Percentiles rank a stretch among this genome's conserved stretches.
Conservation (phyloP, 2,888 invertebrate species). For the Chalcosyrphus nemorum region DNA sequence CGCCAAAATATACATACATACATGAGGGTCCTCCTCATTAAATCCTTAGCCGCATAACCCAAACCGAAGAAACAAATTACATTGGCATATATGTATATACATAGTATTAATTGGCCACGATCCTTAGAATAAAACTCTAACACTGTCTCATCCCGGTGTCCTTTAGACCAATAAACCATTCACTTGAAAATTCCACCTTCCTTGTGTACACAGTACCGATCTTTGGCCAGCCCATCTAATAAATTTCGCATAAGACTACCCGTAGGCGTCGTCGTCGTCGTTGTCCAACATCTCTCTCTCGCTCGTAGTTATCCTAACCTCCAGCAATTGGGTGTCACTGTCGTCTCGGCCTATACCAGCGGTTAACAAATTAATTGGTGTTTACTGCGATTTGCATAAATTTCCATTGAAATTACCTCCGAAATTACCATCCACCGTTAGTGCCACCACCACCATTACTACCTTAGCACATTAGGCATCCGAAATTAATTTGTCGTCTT, state of each 20-base stretch:
- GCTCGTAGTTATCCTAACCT: not conserved
- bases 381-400: slow-evolving; percentile 73
- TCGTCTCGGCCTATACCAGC: slow-evolving; percentile 48
- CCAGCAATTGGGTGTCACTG: slow-evolving; percentile 21
- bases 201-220: slow-evolving; percentile 48
- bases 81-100: not conserved
- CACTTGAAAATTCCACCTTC: slow-evolving; percentile 28
- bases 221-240: slow-evolving; percentile 61
- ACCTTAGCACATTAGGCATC: slow-evolving; percentile 47
- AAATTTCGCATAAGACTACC: slow-evolving; percentile 60
- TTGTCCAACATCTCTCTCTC: slow-evolving; percentile 1
- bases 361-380: slow-evolving; percentile 73
- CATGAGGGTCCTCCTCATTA: too few relatives aligned
- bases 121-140: slow-evolving; percentile 6
- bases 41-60: not conserved
- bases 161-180: slow-evolving; percentile 15
- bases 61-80: not conserved
- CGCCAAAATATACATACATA: too few relatives aligned
- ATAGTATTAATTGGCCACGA: slow-evolving; percentile 18
- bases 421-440: slow-evolving; percentile 49
- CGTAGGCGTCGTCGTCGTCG: slow-evolving; percentile 50
- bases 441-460: not conserved
- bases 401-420: slow-evolving; percentile 71
- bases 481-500: slow-evolving; percentile 72
- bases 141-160: slow-evolving; percentile 9